phyloP scores from a whole-genome alignment of 2,888 invertebrate genomes.

The Dendrolimus pini region DNA sequence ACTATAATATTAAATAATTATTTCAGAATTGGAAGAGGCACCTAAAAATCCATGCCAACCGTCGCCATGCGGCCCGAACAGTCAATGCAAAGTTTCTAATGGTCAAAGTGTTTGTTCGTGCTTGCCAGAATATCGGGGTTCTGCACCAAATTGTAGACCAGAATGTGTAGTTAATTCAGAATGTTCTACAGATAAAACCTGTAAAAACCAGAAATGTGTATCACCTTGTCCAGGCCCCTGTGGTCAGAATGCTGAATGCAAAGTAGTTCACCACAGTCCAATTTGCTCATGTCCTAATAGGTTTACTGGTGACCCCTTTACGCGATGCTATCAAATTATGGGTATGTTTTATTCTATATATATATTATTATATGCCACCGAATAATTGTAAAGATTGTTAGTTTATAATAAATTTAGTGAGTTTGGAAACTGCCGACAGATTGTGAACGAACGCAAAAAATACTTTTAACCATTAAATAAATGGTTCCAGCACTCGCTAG shows the following conservation, averaged over 20 bases:
- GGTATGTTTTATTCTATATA: constrained; percentile 31
- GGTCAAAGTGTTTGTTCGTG: constrained; percentile 83
- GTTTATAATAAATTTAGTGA: too few relatives aligned
- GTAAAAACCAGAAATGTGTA: constrained; percentile 81
- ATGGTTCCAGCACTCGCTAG: too few relatives aligned
- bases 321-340: constrained; percentile 75
- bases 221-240: constrained; percentile 85
- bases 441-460: not conserved
- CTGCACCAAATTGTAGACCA: constrained; percentile 83
- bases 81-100: constrained; percentile 76
- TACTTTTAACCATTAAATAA: not conserved
- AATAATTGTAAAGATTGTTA: not conserved
- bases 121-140: constrained; percentile 79
- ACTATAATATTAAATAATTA: not conserved
- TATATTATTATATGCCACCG: not conserved
- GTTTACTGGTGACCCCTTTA: constrained; percentile 80
- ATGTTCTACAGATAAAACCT: constrained; percentile 79
- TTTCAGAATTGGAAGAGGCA: constrained; percentile 40
- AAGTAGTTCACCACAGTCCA: constrained; percentile 83
- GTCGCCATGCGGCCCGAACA: constrained; percentile 80
- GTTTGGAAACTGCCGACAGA: too few relatives aligned
- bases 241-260: constrained; percentile 82
- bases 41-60: constrained; percentile 74
- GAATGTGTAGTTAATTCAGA: constrained; percentile 84
- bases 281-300: constrained; percentile 81